Evolutionary conservation across 2,797 vertebrate genomes (phyloP).

Genomic region (Artibeus lituratus): DNA sequence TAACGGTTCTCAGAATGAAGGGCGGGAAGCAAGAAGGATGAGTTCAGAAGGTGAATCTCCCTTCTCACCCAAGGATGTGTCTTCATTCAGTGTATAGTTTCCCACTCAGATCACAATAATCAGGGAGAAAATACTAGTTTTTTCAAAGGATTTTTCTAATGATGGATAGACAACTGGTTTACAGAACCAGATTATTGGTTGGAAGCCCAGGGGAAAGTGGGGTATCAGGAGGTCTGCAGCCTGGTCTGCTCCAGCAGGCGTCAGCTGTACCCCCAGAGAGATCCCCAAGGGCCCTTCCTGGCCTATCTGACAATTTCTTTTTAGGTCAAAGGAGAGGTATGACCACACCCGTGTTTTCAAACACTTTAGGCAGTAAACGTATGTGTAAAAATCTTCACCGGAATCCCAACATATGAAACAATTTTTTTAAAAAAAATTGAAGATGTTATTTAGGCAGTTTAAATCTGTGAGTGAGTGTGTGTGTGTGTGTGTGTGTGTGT

Average conservation of each 20-base stretch:
- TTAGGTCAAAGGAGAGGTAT: neutral
- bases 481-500: too few relatives aligned
- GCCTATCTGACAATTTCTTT: neutral
- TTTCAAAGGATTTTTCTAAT: neutral
- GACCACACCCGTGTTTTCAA: neutral
- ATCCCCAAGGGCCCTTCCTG: neutral
- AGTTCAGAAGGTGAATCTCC: neutral
- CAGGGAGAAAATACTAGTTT: neutral
- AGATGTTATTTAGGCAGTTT: neutral
- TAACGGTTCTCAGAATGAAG: neutral
- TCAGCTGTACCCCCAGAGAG: neutral
- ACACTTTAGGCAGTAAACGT: neutral
- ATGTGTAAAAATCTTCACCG: neutral
- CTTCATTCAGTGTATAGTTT: neutral
- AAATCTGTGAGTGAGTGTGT: too few relatives aligned
- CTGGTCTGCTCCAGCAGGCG: neutral
- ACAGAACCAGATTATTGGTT: neutral
- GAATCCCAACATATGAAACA: neutral
- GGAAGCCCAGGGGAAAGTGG: neutral
- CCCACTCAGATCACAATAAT: neutral
- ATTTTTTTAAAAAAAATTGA: neutral
- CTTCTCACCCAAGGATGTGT: neutral
- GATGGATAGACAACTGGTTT: neutral
- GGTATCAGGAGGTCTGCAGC: neutral
- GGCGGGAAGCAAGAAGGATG: neutral